phyloP scores from a whole-genome alignment of 2,113 vertebrate species.

The Desmodus rotundus region DNA sequence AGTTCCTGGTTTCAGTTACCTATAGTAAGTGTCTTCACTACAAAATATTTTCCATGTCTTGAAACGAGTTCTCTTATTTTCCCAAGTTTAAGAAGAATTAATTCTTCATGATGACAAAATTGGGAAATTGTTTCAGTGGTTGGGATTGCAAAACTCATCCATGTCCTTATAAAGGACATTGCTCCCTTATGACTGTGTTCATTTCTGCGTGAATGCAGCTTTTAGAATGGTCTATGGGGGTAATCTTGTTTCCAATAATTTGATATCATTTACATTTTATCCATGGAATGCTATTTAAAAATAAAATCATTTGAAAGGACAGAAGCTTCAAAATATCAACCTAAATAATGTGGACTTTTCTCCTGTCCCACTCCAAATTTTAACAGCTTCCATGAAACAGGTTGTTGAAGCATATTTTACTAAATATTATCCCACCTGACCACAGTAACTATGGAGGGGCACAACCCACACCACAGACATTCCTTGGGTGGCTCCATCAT shows the following conservation, averaged over 20 bases:
- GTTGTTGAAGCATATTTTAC: not conserved
- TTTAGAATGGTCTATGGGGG: not conserved
- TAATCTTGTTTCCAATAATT: not conserved
- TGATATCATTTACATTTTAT: not conserved
- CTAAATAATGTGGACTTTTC: not conserved
- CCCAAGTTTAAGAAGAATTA: constrained; percentile 70
- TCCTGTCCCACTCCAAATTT: not conserved
- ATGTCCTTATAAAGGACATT: constrained; percentile 39
- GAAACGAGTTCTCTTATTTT: constrained; percentile 73
- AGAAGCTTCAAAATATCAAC: not conserved
- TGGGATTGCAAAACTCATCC: constrained; percentile 41
- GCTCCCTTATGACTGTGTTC: constrained; percentile 14
- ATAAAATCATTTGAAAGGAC: not conserved
- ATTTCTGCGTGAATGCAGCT: not conserved
- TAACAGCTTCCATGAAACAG: not conserved
- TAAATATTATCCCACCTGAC: not conserved
- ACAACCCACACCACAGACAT: no score
- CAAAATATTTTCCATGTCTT: constrained; percentile 63
- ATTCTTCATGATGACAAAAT: constrained; percentile 69
- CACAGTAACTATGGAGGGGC: no score
- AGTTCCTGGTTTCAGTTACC: constrained; percentile 58
- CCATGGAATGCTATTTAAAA: not conserved
- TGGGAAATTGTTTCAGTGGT: constrained; percentile 57
- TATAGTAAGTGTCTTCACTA: constrained; percentile 64
- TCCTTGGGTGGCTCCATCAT: no score